A percentile compares a stretch with the other conserved stretches of the same genome.
Evolutionary conservation across 2,797 vertebrate genomes (phyloP).

Genomic region (Zalophus californianus): DNA sequence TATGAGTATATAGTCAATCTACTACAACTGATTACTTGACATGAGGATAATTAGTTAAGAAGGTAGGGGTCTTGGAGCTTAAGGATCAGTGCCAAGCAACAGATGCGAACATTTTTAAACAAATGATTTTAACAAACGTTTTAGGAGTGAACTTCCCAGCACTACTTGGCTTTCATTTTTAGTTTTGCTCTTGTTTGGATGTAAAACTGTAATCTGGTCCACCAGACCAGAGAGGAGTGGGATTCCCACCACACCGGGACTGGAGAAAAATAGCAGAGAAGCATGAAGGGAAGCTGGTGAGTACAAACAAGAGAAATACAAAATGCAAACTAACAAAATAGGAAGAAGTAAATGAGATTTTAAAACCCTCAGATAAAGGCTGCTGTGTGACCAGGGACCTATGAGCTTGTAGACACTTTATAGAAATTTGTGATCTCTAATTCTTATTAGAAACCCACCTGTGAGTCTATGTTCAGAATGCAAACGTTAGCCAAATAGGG

Average conservation of each 20-base stretch:
- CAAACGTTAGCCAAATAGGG: background rate
- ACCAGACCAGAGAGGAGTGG: background rate
- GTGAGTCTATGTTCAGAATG: background rate
- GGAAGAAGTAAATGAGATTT: slow-evolving; percentile 24
- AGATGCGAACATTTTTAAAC: slow-evolving; percentile 73
- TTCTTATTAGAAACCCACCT: background rate
- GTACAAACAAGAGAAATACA: background rate
- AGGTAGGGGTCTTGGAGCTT: slow-evolving; percentile 70
- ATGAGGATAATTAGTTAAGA: slow-evolving; percentile 62
- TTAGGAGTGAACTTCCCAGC: background rate
- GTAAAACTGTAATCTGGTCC: background rate
- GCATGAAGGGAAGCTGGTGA: background rate
- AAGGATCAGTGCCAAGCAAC: slow-evolving; percentile 69
- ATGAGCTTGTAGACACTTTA: background rate
- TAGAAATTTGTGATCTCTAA: slow-evolving; percentile 2
- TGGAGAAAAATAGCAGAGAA: slow-evolving; percentile 22
- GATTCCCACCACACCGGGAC: background rate
- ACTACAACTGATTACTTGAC: slow-evolving; percentile 68
- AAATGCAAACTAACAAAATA: background rate
- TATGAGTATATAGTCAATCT: slow-evolving; percentile 47
- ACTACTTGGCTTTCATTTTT: slow-evolving; percentile 27
- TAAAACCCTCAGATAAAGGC: background rate
- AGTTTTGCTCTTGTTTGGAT: slow-evolving; percentile 29
- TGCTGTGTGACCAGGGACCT: background rate
- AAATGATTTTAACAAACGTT: slow-evolving; percentile 63